phyloP scores from a whole-genome alignment of 2,797 vertebrate species.

The Chelmon rostratus region DNA sequence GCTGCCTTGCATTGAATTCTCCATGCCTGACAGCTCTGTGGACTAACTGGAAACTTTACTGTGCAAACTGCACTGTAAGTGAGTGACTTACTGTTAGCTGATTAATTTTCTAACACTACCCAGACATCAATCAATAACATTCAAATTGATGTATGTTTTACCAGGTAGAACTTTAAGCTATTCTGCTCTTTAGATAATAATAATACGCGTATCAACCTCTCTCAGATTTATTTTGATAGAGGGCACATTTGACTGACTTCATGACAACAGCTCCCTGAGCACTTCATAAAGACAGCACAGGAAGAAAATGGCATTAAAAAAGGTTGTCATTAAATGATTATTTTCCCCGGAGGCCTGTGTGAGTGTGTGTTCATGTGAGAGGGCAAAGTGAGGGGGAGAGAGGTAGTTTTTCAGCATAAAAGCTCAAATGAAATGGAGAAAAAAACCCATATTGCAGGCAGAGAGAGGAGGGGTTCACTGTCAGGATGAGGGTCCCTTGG shows the following conservation, averaged over 20 bases:
- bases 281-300: constrained; percentile 30
- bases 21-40: constrained; percentile 64
- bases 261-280: constrained; percentile 39
- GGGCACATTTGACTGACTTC: constrained; percentile 33
- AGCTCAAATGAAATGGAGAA: constrained; percentile 35
- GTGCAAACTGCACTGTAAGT: constrained; percentile 35
- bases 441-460: constrained; percentile 7
- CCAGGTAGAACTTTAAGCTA: constrained; percentile 1
- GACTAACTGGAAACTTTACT: constrained; percentile 67
- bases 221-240: constrained; percentile 21
- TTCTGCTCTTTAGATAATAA: constrained; percentile 12
- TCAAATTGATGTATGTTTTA: constrained; percentile 13
- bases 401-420: constrained; percentile 39
- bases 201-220: constrained; percentile 15
- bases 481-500: constrained; percentile 58
- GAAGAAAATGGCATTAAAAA: constrained; percentile 42
- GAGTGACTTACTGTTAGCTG: constrained; percentile 21
- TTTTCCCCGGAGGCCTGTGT: constrained; percentile 35
- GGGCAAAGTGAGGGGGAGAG: constrained; percentile 12
- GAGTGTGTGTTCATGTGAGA: constrained; percentile 27
- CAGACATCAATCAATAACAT: constrained; percentile 17
- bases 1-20: constrained; percentile 67
- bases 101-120: constrained; percentile 32
- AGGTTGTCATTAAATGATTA: constrained; percentile 59
- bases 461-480: constrained; percentile 44